Evolutionary conservation across 2,113 vertebrate genomes (phyloP), one percentile per base, ranked within the genome.

Genomic region (Alosa alosa): DNA sequence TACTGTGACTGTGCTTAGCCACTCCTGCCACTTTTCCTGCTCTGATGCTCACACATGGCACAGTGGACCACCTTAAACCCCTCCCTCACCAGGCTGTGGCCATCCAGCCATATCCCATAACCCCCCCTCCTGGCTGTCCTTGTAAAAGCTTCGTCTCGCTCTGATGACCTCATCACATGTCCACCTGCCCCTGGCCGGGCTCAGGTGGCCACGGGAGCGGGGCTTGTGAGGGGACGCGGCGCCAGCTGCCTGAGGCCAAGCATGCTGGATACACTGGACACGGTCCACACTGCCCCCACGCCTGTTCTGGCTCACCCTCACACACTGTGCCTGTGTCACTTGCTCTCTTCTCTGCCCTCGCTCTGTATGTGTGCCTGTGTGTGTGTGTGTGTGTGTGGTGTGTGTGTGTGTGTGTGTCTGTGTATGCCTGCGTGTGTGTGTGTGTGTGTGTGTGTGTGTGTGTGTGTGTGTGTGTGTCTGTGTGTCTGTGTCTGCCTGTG

Each of bases 1-100:
- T 50, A 4, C 57, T 60, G 4, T 60, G 57, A n/a, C 57, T 64
- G 57, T 64, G 57, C 57, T 25, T n/a, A 64, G 57, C 20, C 25
- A 92, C 95, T 1, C 95, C 96, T 0, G 86, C 93, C 84, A 91
- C 94, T 0, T 95, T 68, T 94, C 95, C 83, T 94, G 96, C 82
- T 95, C 95, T 0, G 92, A 94, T 0, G 90, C 84, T 0, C 22
- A 9, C 64, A 25, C 22, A 72, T 11, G 64, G 64, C 31, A 25
- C 64, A 31, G 25, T 72, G 64, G 13, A 9, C 25, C 25, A 57
- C 18, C n/a, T 81, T 11, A 39, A n/a, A 45, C 83, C 55, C 18
- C 36, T 31, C 49, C 25, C 6, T 47, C 39, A 5, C 7, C 17
- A 7, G 1, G 41, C 25, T 82, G 45, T 81, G 78, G 49, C 81